These are phyloP conservation scores for Vulpes vulpes DNA, from an alignment of 2,113 vertebrate genomes.

Conservation along the genomic window DNA sequence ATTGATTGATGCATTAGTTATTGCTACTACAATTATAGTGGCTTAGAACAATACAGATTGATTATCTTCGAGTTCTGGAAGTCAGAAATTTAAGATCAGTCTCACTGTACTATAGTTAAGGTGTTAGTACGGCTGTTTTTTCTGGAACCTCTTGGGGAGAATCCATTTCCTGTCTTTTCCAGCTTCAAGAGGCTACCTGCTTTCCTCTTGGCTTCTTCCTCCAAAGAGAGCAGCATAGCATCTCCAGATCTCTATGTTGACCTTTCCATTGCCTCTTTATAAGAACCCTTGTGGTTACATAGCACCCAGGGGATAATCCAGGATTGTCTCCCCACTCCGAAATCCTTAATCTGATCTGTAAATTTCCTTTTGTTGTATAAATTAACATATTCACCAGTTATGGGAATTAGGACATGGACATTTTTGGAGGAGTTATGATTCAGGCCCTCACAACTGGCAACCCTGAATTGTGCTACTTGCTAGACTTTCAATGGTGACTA, in stretches of 20 bases:
- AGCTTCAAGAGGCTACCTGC: neutral
- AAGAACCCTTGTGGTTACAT: neutral
- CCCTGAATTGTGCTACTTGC: no score
- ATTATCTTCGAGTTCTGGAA: neutral
- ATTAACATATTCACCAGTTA: neutral
- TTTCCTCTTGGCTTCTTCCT: fast-evolving
- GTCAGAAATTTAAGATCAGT: neutral
- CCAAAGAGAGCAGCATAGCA: neutral
- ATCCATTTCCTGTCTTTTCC: neutral
- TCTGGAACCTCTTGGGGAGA: neutral
- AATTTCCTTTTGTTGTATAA: neutral
- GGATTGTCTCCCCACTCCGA: neutral
- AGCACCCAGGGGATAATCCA: neutral
- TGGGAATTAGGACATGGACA: neutral
- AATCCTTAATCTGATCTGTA: neutral
- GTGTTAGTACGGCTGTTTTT: neutral
- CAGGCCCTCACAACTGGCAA: no score
- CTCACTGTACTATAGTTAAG: fast-evolving
- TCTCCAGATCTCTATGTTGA: neutral
- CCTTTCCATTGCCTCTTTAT: neutral
- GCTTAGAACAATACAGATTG: neutral
- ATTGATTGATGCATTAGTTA: neutral
- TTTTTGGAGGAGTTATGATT: neutral
- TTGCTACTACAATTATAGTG: neutral
- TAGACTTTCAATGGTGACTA: neutral